phyloP scores from a whole-genome alignment of 2,888 invertebrate species.

The Idaea aversata region DNA sequence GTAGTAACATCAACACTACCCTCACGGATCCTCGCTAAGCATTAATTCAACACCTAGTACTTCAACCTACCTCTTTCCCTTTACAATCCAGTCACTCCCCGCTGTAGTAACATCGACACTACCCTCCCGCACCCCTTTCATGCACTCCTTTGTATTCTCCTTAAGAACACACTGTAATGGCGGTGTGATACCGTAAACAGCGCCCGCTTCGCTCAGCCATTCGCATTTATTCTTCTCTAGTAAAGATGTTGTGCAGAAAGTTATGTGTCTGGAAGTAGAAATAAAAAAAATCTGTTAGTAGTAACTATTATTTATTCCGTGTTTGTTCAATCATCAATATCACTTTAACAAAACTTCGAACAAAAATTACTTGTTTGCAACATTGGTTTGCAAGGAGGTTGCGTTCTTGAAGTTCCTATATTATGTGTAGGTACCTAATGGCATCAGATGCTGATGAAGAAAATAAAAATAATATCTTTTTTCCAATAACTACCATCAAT shows the following conservation, averaged over 20 bases:
- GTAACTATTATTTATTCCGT: too few relatives aligned
- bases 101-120: constrained; percentile 86
- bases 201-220: constrained; percentile 87
- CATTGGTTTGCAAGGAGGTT: neutral
- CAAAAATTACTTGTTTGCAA: too few relatives aligned
- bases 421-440: too few relatives aligned
- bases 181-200: constrained; percentile 88
- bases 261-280: constrained; percentile 65
- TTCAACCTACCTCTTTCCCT: constrained; percentile 81
- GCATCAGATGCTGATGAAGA: too few relatives aligned
- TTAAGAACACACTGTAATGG: constrained; percentile 88
- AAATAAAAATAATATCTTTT: too few relatives aligned
- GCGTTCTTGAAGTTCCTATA: too few relatives aligned
- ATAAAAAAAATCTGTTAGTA: neutral
- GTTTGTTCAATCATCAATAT: too few relatives aligned
- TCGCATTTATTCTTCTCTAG: constrained; percentile 88
- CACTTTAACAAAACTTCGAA: too few relatives aligned
- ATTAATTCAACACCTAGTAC: constrained; percentile 42
- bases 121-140: constrained; percentile 82
- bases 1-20: constrained; percentile 87
- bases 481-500: too few relatives aligned
- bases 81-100: constrained; percentile 85
- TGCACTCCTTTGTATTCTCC: constrained; percentile 81
- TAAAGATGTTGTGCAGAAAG: constrained; percentile 84
- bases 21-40: constrained; percentile 83